Conservation (phyloP, 2,888 invertebrate genomes). For the Pyrochroa serraticornis region DNA sequence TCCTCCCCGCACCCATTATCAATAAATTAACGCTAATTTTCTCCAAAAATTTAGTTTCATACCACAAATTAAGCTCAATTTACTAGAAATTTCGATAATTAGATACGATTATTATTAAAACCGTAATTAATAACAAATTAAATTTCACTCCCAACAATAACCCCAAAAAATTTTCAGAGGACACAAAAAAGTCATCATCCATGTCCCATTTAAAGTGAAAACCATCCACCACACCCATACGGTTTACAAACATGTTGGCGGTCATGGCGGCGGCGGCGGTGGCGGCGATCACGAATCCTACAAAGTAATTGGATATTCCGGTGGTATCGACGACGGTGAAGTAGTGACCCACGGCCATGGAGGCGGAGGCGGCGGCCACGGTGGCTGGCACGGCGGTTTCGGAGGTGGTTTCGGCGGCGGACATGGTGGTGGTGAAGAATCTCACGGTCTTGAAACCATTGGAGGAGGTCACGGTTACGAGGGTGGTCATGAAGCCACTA, state of each 20-base stretch:
- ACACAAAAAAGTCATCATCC: slow-evolving; percentile 77
- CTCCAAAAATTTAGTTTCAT: neutral
- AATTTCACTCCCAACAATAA: too few relatives aligned
- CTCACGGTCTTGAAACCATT: slow-evolving; percentile 23
- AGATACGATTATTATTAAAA: slow-evolving; percentile 2
- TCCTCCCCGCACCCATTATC: too few relatives aligned
- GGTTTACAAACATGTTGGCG: slow-evolving; percentile 73
- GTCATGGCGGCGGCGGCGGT: slow-evolving; percentile 49
- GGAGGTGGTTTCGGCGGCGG: slow-evolving; percentile 46
- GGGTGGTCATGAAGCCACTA: neutral
- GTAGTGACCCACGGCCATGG: slow-evolving; percentile 52
- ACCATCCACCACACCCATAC: slow-evolving; percentile 81
- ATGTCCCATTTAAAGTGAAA: slow-evolving; percentile 78
- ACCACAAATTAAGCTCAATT: neutral
- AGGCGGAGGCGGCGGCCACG: slow-evolving; percentile 39
- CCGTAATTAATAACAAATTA: neutral
- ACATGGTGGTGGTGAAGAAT: slow-evolving; percentile 38
- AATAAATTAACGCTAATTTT: neutral
- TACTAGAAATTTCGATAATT: neutral
- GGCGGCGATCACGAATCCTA: slow-evolving; percentile 69
- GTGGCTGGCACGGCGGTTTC: slow-evolving; percentile 39
- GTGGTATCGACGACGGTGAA: slow-evolving; percentile 64
- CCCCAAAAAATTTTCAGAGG: slow-evolving; percentile 38
- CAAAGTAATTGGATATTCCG: slow-evolving; percentile 73
- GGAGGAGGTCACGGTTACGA: slow-evolving; percentile 34